Conservation (phyloP, 2,888 invertebrate genomes). For the Drosophila recens region DNA sequence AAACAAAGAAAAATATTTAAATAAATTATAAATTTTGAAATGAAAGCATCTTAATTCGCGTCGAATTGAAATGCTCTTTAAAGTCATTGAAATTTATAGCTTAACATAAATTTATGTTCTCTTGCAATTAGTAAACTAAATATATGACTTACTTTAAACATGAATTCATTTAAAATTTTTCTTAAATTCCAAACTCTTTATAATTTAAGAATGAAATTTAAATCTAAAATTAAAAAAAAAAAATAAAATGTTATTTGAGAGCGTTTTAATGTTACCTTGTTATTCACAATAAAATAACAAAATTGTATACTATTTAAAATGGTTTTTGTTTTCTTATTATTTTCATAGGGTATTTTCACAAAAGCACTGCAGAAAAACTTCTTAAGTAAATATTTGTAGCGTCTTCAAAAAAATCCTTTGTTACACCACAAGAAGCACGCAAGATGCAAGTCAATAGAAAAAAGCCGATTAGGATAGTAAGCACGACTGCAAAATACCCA, state of each 20-base stretch:
- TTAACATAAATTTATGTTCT: background rate
- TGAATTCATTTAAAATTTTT: no score
- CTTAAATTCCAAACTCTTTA: no score
- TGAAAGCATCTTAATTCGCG: background rate
- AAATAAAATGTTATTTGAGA: no score
- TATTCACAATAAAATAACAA: no score
- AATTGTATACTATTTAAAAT: no score
- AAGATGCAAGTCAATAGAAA: slow-evolving; percentile 39
- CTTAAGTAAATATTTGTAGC: slow-evolving; percentile 63
- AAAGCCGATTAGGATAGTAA: background rate
- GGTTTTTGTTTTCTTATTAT: background rate
- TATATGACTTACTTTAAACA: no score
- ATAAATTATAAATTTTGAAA: slow-evolving; percentile 2
- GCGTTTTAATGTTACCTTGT: background rate
- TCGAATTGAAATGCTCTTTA: slow-evolving; percentile 10
- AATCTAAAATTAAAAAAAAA: no score
- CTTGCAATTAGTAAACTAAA: background rate
- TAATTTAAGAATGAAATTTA: no score
- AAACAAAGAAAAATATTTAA: slow-evolving; percentile 43
- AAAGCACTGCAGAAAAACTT: slow-evolving; percentile 44
- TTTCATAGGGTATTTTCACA: slow-evolving; percentile 19
- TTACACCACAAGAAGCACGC: slow-evolving; percentile 12
- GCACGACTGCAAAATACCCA: slow-evolving; percentile 1
- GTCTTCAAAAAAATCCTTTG: slow-evolving; percentile 52
- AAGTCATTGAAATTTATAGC: background rate